A percentile compares a stretch with the other conserved stretches of the same genome.
phyloP scores from a whole-genome alignment of 2,113 vertebrate species.

The Terrapene triunguis region DNA sequence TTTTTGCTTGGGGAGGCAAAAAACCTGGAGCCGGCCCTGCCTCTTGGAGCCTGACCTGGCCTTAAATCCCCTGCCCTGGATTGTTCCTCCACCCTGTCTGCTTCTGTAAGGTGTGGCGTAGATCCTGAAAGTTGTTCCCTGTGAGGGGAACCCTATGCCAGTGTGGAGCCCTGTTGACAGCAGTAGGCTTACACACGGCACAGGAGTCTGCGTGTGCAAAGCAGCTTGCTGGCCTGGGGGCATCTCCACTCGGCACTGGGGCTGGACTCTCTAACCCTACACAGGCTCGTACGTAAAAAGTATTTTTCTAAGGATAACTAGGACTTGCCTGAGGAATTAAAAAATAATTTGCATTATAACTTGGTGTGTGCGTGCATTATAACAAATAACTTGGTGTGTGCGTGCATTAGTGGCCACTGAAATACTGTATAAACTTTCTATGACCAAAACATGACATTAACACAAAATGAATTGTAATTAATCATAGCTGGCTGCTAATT shows the following conservation, averaged over 20 bases:
- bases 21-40: neutral
- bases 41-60: neutral
- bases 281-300: neutral
- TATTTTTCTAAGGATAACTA: neutral
- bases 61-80: neutral
- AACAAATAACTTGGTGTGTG: conserved; percentile 50
- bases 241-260: neutral
- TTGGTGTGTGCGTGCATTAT: conserved; percentile 49
- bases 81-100: neutral
- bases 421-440: conserved; percentile 71
- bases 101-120: neutral
- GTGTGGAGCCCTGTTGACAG: neutral
- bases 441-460: conserved; percentile 77
- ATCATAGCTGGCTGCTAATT: conserved; percentile 81
- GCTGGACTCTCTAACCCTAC: neutral
- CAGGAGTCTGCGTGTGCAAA: neutral
- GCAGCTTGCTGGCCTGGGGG: neutral
- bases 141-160: too few species aligned
- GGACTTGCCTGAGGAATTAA: neutral
- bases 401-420: conserved; percentile 65
- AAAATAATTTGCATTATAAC: too few species aligned
- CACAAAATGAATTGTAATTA: conserved; percentile 80
- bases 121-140: neutral
- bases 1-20: too few species aligned
- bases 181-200: neutral